Base-by-base conservation (phyloP, 2,888 invertebrate genomes). In the Polydrusus cervinus region DNA sequence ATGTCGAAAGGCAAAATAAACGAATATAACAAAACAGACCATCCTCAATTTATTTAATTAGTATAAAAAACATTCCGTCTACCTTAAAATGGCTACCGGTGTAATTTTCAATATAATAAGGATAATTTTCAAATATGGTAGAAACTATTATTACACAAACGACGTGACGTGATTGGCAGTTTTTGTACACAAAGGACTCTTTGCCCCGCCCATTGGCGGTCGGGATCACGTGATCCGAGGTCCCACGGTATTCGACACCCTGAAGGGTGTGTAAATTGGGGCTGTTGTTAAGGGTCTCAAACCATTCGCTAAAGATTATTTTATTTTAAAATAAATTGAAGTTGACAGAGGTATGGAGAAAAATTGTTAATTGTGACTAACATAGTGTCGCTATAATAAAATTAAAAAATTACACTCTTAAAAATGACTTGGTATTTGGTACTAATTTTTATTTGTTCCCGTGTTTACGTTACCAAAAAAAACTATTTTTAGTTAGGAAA, bases 71-170 rank as follows among this genome's bases (percentile, higher is more conserved):
- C 74, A 51, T 71, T 65, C 49, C 38, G 62, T 55, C 76, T 77
- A 79, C 81, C 80, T 80, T 83, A 85, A 84, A 84, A 85, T 85
- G 85, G 85, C 83, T 78, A 72, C 81, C 84, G 80, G 72, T 75
- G 81, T 84, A 84, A 85, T 85, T 85, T 85, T 84, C 83, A 80
- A 78, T 81, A 84, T 86, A 86, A 86, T 86, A 85, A 84, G 86
- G 85, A 86, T 85, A 85, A 86, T 86, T 86, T 86, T 86, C 86
- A 86, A 86, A 86, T 84, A 86, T 86, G 86, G 86, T 85, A 82
- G 76, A 51, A 73, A 72, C 75, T 71, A 76, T 72, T 76, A 76
- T 76, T 72, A 76, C 78, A 81, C 67, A 69, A 76, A 65, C 38
- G 60, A 75, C 77, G 80, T 78, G 79, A 78, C 78, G 80, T 73